phyloP scores from a whole-genome alignment of 2,113 vertebrate genomes.

The Camelus dromedarius region DNA sequence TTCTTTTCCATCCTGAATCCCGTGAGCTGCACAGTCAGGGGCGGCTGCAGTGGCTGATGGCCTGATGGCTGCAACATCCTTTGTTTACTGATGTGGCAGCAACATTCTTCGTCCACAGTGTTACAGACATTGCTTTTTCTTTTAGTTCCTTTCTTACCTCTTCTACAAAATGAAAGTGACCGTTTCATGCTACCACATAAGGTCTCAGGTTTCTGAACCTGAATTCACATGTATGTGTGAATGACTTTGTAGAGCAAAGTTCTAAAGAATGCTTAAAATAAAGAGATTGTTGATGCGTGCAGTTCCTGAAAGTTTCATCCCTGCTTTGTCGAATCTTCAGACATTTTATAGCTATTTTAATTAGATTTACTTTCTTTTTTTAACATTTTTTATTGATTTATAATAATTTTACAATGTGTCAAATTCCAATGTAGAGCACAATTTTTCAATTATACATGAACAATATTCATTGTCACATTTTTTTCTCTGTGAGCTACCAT shows the following conservation, averaged over 20 bases:
- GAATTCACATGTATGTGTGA: not conserved
- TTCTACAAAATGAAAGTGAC: not conserved
- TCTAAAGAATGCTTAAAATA: not conserved
- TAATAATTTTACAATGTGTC: no score
- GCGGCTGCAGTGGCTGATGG: not conserved
- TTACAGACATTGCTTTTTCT: not conserved
- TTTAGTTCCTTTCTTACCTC: not conserved
- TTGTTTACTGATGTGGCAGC: not conserved
- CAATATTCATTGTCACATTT: no score
- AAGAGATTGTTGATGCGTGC: not conserved
- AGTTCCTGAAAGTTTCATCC: not conserved
- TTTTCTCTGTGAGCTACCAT: no score
- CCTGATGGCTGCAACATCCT: not conserved
- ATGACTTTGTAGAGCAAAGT: not conserved
- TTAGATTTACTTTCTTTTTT: not conserved
- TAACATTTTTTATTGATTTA: no score
- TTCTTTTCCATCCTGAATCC: not conserved
- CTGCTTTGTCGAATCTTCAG: not conserved
- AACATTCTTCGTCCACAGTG: not conserved
- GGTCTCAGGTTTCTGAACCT: not conserved
- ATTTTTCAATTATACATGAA: no score
- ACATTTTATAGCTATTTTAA: conserved; percentile 1
- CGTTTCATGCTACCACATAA: no score
- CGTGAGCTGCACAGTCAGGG: not conserved
- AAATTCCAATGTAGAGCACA: no score